phyloP scores from a whole-genome alignment of 1,140 invertebrate genomes.

The Microplitis demolitor region DNA sequence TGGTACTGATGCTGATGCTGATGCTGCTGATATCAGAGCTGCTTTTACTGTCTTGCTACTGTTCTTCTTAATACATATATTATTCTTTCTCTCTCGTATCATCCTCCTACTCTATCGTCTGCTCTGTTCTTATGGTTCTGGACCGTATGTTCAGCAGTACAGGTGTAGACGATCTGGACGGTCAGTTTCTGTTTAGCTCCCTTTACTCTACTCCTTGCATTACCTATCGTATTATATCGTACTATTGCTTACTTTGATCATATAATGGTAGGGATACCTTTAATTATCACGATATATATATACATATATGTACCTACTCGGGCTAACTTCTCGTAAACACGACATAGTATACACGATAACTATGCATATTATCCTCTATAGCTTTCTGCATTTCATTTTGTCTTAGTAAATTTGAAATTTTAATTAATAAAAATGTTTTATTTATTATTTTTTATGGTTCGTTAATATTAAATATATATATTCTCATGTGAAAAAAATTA shows the following conservation, averaged over 20 bases:
- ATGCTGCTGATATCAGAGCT: constrained; percentile 5
- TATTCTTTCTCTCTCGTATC: too few relatives aligned
- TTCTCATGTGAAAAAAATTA: too few relatives aligned
- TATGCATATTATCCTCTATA: too few relatives aligned
- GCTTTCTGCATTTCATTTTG: too few relatives aligned
- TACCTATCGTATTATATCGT: neutral
- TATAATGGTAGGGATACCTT: neutral
- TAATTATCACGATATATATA: constrained; percentile 5
- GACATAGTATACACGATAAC: neutral
- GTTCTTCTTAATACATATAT: neutral
- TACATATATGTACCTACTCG: neutral
- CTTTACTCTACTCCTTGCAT: neutral
- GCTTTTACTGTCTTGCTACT: constrained; percentile 14
- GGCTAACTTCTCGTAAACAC: constrained; percentile 7
- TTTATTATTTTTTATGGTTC: too few relatives aligned
- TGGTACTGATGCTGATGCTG: constrained; percentile 9
- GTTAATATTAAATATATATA: too few relatives aligned
- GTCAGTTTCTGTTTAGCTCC: neutral
- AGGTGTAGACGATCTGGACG: too few relatives aligned
- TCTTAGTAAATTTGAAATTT: too few relatives aligned
- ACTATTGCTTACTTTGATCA: neutral
- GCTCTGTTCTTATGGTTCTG: constrained; percentile 2
- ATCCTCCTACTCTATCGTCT: neutral
- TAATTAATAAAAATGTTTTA: too few relatives aligned
- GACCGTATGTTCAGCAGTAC: too few relatives aligned